Evolutionary conservation across 2,113 vertebrate genomes (phyloP), one percentile per base, ranked within the genome.

Genomic region (Tachuris rubrigastra): DNA sequence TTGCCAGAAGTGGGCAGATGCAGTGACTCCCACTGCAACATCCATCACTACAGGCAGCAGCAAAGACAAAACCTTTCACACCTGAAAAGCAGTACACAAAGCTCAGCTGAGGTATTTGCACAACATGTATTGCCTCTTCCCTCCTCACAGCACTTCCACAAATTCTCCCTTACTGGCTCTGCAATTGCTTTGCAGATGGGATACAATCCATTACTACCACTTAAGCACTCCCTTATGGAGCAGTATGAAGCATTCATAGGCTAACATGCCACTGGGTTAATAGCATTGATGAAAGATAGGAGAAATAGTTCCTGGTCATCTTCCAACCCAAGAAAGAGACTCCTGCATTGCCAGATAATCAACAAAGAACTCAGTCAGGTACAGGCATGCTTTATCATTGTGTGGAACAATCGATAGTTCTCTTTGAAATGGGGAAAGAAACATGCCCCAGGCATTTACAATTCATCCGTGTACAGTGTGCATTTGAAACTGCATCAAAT

Each of bases 401-500:
- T 28, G 11, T 16, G 44, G 56, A 83, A 66, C 52, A 75, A 80
- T 83, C 7, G 0, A 86, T 33, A 78, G 50, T 1, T 2, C 46
- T 58, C 83, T 88, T 74, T 67, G 85, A 93, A 90, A 74, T 0
- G 15, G 44, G 79, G 52, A 33, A 77, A 67, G 88, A 67, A 74
- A 52, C 39, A 71, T 1, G 33, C 90, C 2, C 0, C 68, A 72
- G 93, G 93, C 94, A 89, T 81, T 92, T 88, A 74, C 80, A 71
- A 52, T 87, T 87, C 81, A 37, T 79, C 75, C 63, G 78, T 24
- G 46, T 66, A 55, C 50, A 52, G 85, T 8, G 5, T 59, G 30
- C 25, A 10, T 63, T 71, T 77, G 91, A 95, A 96, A 80, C 83
- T 68, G 1, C 93, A 84, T 85, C 88, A 59, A 90, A 87, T 89